A percentile compares a stretch with the other conserved stretches of the same genome.
phyloP scores from a whole-genome alignment of 2,888 invertebrate species.

The Chymomyza amoena region DNA sequence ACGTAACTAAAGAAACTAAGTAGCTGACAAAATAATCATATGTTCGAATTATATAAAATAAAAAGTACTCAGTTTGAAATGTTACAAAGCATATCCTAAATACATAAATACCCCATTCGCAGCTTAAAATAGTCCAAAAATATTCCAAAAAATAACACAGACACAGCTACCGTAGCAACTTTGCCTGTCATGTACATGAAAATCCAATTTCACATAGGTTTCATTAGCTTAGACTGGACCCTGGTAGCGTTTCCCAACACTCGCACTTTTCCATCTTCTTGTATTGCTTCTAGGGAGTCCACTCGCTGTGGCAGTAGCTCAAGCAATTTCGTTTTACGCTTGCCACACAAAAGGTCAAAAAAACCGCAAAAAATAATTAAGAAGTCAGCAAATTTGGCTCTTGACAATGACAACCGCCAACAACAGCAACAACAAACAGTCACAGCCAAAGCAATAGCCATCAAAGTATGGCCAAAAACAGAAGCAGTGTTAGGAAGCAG shows the following conservation, averaged over 20 bases:
- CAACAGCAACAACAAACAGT: slow-evolving; percentile 33
- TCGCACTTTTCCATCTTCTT: slow-evolving; percentile 10
- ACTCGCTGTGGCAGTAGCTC: slow-evolving; percentile 31
- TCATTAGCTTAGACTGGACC: slow-evolving; percentile 58
- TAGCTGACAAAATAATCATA: no score
- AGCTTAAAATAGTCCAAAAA: not conserved
- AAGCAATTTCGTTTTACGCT: slow-evolving; percentile 56
- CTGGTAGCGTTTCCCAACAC: slow-evolving; percentile 22
- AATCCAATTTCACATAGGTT: slow-evolving; percentile 67
- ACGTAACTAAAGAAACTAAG: no score
- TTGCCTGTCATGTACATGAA: slow-evolving; percentile 60
- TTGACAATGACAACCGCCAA: slow-evolving; percentile 55
- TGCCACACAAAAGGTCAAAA: slow-evolving; percentile 42
- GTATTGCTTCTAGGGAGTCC: not conserved
- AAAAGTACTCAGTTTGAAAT: no score
- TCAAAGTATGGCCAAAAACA: not conserved
- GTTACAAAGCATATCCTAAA: no score
- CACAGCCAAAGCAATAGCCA: not conserved
- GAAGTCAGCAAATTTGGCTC: slow-evolving; percentile 51
- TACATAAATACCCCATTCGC: no score
- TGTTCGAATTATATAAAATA: no score
- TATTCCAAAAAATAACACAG: not conserved
- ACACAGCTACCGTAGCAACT: not conserved
- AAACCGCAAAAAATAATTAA: slow-evolving; percentile 71
- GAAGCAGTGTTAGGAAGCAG: no score